A percentile compares a stretch with the other conserved stretches of the same genome.
Conservation (phyloP, 2,797 vertebrate species). For the Hemitrygon akajei region DNA sequence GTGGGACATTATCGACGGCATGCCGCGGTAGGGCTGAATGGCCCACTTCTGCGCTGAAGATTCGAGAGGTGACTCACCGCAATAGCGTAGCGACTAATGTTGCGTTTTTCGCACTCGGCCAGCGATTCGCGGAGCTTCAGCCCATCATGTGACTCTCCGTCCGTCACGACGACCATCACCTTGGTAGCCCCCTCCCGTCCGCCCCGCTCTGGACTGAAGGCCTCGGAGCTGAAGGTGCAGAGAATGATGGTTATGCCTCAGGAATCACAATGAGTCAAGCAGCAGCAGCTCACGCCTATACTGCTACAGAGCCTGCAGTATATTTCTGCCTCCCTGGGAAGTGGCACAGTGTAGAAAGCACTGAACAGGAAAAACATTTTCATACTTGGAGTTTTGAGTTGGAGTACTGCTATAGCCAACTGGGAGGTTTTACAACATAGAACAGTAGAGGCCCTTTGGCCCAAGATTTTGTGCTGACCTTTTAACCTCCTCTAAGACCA, state of each 20-base stretch:
- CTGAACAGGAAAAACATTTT: too few relatives aligned
- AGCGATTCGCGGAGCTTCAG: conserved; percentile 76
- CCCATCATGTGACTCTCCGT: conserved; percentile 88
- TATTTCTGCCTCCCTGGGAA: too few relatives aligned
- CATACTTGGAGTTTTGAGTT: too few relatives aligned
- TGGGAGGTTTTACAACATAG: too few relatives aligned
- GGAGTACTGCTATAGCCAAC: too few relatives aligned
- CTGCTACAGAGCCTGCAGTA: too few relatives aligned
- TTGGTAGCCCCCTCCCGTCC: conserved; percentile 75
- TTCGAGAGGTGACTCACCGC: conserved; percentile 64
- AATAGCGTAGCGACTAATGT: conserved; percentile 86
- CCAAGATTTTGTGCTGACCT: too few relatives aligned
- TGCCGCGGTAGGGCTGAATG: neutral
- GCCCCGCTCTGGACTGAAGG: conserved; percentile 71
- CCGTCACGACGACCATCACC: conserved; percentile 89
- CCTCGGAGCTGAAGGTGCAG: conserved; percentile 67
- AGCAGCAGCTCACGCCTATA: neutral
- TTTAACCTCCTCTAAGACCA: too few relatives aligned
- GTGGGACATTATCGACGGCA: neutral
- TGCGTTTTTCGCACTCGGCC: conserved; percentile 68
- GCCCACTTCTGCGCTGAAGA: neutral
- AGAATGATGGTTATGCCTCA: neutral
- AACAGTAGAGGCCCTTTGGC: too few relatives aligned
- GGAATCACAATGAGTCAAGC: neutral
- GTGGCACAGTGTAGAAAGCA: too few relatives aligned